Conservation (phyloP, 2,113 vertebrate genomes). For the Indicator maculatus region DNA sequence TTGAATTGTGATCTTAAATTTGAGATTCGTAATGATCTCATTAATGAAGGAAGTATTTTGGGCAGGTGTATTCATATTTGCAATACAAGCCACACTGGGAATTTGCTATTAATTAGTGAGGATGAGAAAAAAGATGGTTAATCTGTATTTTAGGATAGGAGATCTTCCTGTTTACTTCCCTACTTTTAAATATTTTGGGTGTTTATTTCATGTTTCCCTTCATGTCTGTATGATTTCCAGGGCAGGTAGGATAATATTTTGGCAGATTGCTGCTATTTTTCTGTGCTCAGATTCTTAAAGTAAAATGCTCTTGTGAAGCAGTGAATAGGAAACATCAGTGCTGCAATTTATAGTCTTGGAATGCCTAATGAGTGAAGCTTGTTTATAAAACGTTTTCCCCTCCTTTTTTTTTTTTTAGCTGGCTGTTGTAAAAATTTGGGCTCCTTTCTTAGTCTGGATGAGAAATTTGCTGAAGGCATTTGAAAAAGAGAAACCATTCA, state of each 20-base stretch:
- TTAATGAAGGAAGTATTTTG: background rate
- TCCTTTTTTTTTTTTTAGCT: background rate
- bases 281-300: background rate
- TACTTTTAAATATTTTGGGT: background rate
- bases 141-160: background rate
- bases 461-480: background rate
- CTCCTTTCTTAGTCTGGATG: background rate
- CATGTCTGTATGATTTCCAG: background rate
- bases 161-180: background rate
- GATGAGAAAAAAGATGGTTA: background rate
- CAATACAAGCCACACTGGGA: background rate
- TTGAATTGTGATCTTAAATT: background rate
- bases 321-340: background rate
- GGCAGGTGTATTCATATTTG: background rate
- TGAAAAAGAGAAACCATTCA: background rate
- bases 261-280: background rate
- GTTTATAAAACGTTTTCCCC: background rate
- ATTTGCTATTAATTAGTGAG: background rate
- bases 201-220: background rate
- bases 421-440: background rate
- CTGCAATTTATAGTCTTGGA: background rate
- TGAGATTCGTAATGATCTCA: background rate
- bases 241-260: background rate
- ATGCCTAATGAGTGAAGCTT: background rate
- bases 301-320: background rate